Conservation (phyloP, 2,797 vertebrate species). For the Pempheris klunzingeri region DNA sequence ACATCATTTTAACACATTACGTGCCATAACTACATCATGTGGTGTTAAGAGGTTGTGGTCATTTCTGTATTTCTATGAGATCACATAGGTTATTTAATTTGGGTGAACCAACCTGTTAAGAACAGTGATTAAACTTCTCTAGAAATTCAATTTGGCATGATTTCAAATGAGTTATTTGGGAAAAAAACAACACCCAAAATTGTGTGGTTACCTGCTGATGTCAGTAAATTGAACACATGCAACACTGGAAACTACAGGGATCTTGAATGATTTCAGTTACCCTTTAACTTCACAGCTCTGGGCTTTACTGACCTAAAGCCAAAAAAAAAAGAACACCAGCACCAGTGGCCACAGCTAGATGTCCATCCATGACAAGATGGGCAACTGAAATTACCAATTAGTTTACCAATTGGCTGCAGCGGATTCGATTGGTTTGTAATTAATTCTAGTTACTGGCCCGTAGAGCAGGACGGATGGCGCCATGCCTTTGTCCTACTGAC, state of each 20-base stretch:
- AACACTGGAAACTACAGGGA: not conserved
- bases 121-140: not conserved
- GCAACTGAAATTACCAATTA: constrained; percentile 98
- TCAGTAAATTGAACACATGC: not conserved
- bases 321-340: constrained; percentile 78
- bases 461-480: constrained; percentile 93
- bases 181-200: not conserved
- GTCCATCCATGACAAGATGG: constrained; percentile 83
- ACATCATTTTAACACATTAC: too few species aligned
- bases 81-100: too few species aligned
- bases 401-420: constrained; percentile 94
- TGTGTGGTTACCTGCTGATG: not conserved
- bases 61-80: too few species aligned
- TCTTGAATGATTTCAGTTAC: constrained; percentile 23
- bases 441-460: constrained; percentile 93
- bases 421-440: constrained; percentile 95
- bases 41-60: too few species aligned
- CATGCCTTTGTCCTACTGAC: constrained; percentile 94
- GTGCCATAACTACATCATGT: too few species aligned
- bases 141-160: not conserved
- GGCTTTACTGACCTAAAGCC: constrained; percentile 23
- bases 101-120: not conserved
- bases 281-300: constrained; percentile 20
- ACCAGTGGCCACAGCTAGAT: constrained; percentile 68
- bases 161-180: not conserved